Conservation (phyloP, 2,888 invertebrate species). For the Lingula anatina region DNA sequence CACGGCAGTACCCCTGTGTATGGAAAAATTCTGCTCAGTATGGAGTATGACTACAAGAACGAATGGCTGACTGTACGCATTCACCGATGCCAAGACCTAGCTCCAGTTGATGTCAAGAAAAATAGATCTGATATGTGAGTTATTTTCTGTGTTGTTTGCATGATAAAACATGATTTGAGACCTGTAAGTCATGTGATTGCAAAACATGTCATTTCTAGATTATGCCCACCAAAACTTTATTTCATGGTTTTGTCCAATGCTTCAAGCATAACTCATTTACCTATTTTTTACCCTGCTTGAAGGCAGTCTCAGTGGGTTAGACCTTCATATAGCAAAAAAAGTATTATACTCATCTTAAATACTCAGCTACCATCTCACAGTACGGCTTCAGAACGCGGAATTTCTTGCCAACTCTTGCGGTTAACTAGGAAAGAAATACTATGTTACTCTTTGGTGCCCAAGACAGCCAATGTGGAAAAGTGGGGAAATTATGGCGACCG, state of each 20-base stretch:
- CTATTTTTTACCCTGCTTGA: background rate
- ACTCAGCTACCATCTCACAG: no score
- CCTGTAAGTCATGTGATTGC: no score
- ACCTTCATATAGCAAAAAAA: no score
- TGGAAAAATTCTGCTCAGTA: constrained; percentile 88
- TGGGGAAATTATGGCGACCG: no score
- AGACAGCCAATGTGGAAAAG: no score
- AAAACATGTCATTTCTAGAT: background rate
- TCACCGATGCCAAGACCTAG: constrained; percentile 84
- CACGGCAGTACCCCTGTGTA: constrained; percentile 81
- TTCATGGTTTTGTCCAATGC: background rate
- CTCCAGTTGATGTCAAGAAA: constrained; percentile 83
- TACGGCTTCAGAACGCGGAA: no score
- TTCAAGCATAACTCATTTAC: background rate
- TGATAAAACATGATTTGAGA: no score
- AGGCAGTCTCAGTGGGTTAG: background rate
- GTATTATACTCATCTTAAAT: no score
- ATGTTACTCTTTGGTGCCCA: no score
- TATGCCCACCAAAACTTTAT: background rate
- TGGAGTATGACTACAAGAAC: constrained; percentile 88
- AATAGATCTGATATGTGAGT: constrained; percentile 92
- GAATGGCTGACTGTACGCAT: constrained; percentile 82
- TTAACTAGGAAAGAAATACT: no score
- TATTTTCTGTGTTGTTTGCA: no score
- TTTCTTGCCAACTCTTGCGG: no score